These are phyloP conservation scores for Cetoscarus ocellatus DNA, from an alignment of 2,797 vertebrate species.

Conservation along the genomic window DNA sequence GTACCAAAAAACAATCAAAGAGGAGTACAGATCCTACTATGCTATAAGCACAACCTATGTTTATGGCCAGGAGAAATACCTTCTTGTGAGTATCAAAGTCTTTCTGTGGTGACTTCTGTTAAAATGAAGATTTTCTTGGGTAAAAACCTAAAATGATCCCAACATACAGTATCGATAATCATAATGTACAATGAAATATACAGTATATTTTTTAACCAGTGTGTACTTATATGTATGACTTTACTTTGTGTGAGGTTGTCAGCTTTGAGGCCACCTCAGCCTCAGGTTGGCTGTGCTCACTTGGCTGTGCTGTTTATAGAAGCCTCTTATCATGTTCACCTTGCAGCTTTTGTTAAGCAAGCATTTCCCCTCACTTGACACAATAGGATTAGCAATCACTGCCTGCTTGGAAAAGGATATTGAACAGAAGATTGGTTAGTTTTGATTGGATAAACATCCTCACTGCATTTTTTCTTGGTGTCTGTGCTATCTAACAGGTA, in stretches of 20 bases:
- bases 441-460: background rate
- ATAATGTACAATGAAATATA: too few species aligned
- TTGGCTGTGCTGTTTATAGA: slow-evolving; percentile 18
- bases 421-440: background rate
- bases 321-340: slow-evolving; percentile 48
- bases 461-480: too few species aligned
- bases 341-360: slow-evolving; percentile 38
- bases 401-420: background rate
- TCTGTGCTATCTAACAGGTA: too few species aligned
- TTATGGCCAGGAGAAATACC: slow-evolving; percentile 97
- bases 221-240: background rate
- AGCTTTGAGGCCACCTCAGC: slow-evolving; percentile 2
- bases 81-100: slow-evolving; percentile 89
- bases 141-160: too few species aligned
- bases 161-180: too few species aligned
- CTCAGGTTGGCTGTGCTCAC: slow-evolving; percentile 34
- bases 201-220: background rate
- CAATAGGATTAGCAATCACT: slow-evolving; percentile 18
- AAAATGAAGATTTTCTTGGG: too few species aligned
- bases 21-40: slow-evolving; percentile 94
- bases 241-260: background rate
- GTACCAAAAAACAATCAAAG: slow-evolving; percentile 89
- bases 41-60: slow-evolving; percentile 95
- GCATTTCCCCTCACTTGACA: slow-evolving; percentile 28
- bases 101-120: too few species aligned